Evolutionary conservation across 2,113 vertebrate species (phyloP).

Genomic region (Proteles cristata): DNA sequence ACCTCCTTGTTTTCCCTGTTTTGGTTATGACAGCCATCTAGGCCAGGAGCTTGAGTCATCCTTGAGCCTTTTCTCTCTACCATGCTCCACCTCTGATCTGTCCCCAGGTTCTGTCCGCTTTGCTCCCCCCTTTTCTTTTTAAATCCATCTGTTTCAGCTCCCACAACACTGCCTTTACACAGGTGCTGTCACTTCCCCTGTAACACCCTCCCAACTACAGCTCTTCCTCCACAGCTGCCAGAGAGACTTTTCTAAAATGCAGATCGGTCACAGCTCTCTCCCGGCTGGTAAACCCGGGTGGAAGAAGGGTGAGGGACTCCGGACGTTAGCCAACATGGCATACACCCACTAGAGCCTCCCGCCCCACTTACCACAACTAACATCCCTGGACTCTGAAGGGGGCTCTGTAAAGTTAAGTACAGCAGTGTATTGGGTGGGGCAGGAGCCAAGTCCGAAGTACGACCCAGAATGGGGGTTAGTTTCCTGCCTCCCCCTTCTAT

Average conservation of each 20-base stretch:
- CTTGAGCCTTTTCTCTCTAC: neutral
- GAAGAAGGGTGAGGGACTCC: fast-evolving
- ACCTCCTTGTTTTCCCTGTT: neutral
- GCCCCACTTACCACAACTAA: neutral
- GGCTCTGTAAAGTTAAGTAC: neutral
- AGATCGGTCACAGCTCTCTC: neutral
- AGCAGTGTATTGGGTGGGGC: neutral
- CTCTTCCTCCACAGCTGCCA: neutral
- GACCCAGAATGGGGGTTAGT: neutral
- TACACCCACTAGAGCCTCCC: neutral
- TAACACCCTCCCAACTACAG: fast-evolving
- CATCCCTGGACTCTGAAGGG: neutral
- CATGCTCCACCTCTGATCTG: neutral
- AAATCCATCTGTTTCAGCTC: neutral
- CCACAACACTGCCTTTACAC: neutral
- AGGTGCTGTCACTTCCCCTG: fast-evolving
- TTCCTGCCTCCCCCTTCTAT: neutral
- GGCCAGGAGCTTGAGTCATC: neutral
- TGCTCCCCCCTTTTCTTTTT: too few relatives aligned
- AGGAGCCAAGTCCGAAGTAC: neutral
- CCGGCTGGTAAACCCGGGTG: neutral
- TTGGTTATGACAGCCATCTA: neutral
- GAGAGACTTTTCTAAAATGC: neutral
- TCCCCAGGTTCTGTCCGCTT: neutral
- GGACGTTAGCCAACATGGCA: neutral